Conservation (phyloP, 2,888 invertebrate genomes). For the Cryptocephalus moraei region DNA sequence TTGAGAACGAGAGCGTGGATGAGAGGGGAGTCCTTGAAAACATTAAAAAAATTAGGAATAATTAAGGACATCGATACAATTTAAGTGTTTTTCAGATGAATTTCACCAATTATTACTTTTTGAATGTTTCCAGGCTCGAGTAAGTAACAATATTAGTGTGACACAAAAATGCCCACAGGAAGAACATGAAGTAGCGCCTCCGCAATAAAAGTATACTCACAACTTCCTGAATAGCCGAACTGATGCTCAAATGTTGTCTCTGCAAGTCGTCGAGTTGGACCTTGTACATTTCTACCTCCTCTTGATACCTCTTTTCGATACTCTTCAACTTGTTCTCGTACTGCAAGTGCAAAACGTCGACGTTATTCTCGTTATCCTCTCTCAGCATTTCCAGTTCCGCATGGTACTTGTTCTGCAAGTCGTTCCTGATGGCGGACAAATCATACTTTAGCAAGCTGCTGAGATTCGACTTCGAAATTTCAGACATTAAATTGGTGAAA, state of each 20-base stretch:
- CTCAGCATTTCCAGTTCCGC: constrained; percentile 31
- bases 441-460: constrained; percentile 25
- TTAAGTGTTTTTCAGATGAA: too few species aligned
- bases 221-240: constrained; percentile 45
- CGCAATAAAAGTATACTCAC: constrained; percentile 21
- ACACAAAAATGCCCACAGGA: too few species aligned
- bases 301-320: constrained; percentile 42
- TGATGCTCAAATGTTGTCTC: constrained; percentile 27
- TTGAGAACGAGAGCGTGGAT: too few species aligned
- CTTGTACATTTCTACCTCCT: constrained; percentile 37
- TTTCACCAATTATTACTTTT: too few species aligned
- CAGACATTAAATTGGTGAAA: constrained; percentile 19
- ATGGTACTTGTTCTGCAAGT: constrained; percentile 38
- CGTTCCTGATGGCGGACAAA: constrained; percentile 19
- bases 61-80: too few species aligned
- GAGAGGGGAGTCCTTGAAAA: too few species aligned
- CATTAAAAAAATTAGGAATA: too few species aligned
- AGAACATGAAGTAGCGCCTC: too few species aligned
- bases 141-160: too few species aligned
- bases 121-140: too few species aligned
- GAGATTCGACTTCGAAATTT: constrained; percentile 24
- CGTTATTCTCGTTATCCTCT: constrained; percentile 33
- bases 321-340: constrained; percentile 38
- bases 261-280: constrained; percentile 30
- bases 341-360: constrained; percentile 38